phyloP scores from a whole-genome alignment of 2,888 invertebrate species.

The Augochlorella aurata region DNA sequence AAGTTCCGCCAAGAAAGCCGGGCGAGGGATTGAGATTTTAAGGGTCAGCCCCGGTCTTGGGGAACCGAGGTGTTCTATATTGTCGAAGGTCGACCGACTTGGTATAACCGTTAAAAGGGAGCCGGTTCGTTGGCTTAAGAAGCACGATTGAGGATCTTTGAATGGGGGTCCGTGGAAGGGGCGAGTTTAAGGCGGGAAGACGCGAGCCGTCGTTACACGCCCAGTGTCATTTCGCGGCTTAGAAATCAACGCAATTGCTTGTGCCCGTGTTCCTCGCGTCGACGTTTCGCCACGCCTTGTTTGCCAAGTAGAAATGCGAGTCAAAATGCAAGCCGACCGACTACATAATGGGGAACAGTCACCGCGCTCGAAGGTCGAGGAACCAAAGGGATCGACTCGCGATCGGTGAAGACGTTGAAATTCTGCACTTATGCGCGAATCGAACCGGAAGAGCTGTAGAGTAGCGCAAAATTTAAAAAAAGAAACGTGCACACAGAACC shows the following conservation, averaged over 20 bases:
- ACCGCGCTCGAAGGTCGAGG: not conserved
- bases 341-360: not conserved
- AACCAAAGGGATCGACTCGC: not conserved
- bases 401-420: too few relatives aligned
- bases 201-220: constrained; percentile 56
- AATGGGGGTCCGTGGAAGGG: constrained; percentile 61
- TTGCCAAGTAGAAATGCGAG: constrained; percentile 41
- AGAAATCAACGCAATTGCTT: constrained; percentile 49
- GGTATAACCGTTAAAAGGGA: constrained; percentile 75
- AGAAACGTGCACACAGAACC: constrained; percentile 19
- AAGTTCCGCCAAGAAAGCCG: constrained; percentile 72
- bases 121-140: constrained; percentile 68
- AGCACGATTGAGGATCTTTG: constrained; percentile 68
- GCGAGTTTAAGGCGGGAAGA: constrained; percentile 65
- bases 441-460: constrained; percentile 29
- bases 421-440: not conserved
- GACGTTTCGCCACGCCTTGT: constrained; percentile 28
- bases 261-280: constrained; percentile 17
- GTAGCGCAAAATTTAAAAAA: constrained; percentile 54
- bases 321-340: constrained; percentile 47
- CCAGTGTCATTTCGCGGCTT: constrained; percentile 50
- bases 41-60: constrained; percentile 70
- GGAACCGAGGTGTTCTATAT: constrained; percentile 66
- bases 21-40: constrained; percentile 70
- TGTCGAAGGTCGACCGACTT: constrained; percentile 76